phyloP scores from a whole-genome alignment of 2,888 invertebrate genomes.

The Rambutsinella grinnellia region DNA sequence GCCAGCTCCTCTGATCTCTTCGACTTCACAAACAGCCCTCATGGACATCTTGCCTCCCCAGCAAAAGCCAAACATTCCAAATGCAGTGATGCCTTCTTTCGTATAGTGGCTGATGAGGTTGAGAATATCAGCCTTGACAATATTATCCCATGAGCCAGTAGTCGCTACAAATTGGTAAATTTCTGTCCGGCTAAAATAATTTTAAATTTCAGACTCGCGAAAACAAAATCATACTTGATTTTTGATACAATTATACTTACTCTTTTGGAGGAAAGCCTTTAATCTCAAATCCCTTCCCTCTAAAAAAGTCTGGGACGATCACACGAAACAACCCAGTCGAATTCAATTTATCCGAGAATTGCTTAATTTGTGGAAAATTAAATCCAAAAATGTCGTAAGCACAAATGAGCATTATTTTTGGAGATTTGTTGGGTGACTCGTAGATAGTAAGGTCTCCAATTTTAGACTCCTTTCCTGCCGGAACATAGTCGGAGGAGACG shows the following conservation, averaged over 20 bases:
- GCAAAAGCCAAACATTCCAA: constrained; percentile 54
- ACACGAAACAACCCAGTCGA: constrained; percentile 53
- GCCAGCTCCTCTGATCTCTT: constrained; percentile 54
- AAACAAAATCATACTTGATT: not conserved
- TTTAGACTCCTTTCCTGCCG: constrained; percentile 42
- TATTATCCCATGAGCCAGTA: constrained; percentile 57
- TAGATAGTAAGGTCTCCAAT: constrained; percentile 58
- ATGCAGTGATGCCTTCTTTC: constrained; percentile 23
- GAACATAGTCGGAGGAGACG: constrained; percentile 58
- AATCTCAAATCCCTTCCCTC: constrained; percentile 36
- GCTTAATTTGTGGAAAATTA: constrained; percentile 55
- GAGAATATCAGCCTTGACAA: constrained; percentile 50
- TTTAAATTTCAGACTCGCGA: not conserved
- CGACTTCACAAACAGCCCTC: constrained; percentile 33
- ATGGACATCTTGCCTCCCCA: constrained; percentile 49
- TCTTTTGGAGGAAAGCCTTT: constrained; percentile 57
- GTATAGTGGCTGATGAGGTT: constrained; percentile 55
- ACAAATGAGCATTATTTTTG: constrained; percentile 48
- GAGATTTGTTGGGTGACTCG: constrained; percentile 48
- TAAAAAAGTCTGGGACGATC: constrained; percentile 61
- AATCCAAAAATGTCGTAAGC: constrained; percentile 61
- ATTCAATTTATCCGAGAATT: constrained; percentile 56
- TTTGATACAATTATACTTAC: constrained; percentile 28
- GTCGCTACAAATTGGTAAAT: constrained; percentile 47
- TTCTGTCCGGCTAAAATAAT: constrained; percentile 44